A percentile compares a stretch with the other conserved stretches of the same genome.
These are phyloP conservation scores for Camptogramma bilineatum DNA, from an alignment of 2,888 invertebrate species.

Conservation along the genomic window DNA sequence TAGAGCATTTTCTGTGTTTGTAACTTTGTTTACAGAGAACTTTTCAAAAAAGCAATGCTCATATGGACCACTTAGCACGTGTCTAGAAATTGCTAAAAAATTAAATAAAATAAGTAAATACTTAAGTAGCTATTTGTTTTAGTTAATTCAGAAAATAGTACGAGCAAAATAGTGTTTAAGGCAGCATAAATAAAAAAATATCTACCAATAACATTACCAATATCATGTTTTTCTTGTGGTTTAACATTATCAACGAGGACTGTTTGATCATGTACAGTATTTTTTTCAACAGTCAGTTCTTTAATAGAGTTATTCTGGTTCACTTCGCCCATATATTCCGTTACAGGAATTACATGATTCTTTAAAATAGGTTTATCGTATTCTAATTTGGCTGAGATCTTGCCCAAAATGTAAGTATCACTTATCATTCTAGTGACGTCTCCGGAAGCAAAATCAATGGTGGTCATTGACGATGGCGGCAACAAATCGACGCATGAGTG, in stretches of 20 bases:
- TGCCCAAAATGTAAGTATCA: constrained; percentile 59
- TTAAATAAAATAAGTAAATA: constrained; percentile 6
- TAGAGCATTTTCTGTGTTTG: constrained; percentile 42
- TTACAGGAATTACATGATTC: constrained; percentile 11
- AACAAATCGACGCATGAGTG: constrained; percentile 75
- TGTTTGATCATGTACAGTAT: constrained; percentile 6
- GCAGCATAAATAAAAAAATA: not conserved
- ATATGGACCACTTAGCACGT: not conserved
- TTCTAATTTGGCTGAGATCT: constrained; percentile 42
- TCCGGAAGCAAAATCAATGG: constrained; percentile 50
- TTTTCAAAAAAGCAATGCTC: constrained; percentile 4
- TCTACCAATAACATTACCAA: too few species aligned
- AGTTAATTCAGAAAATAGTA: not conserved
- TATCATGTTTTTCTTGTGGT: not conserved
- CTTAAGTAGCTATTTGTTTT: not conserved
- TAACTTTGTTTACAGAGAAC: constrained; percentile 45
- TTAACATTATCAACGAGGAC: not conserved
- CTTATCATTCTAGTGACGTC: constrained; percentile 62
- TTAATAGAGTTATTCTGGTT: constrained; percentile 3
- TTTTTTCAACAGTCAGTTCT: not conserved
- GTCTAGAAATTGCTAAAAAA: constrained; percentile 16
- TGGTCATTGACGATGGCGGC: constrained; percentile 49
- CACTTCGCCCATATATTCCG: constrained; percentile 1
- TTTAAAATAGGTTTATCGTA: constrained; percentile 7
- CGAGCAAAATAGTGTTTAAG: not conserved